Evolutionary conservation across 1,140 invertebrate genomes (phyloP), one percentile per base, ranked within the genome.

Genomic region (Bathynomus jamesi): DNA sequence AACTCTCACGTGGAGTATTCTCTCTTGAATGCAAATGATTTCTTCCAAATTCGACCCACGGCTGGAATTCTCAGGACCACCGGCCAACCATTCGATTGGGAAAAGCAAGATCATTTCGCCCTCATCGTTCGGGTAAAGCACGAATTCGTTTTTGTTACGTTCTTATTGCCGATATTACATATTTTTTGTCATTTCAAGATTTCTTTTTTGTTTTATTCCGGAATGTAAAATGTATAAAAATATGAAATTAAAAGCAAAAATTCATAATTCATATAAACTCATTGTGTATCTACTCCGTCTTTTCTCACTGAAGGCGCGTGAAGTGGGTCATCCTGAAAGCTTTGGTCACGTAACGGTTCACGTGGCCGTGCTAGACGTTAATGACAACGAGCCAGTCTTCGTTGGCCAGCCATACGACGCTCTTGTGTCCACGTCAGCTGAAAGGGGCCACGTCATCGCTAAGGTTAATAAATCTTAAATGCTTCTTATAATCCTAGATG

Each of bases 351-450:
- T 90, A 30, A 86, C 90, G 69, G 89, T 95, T 0, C 89, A 91
- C 79, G 87, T 96, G 10, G 88, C 88, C 0, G 87, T 95, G 67
- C 80, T 89, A 32, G 93, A 95, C 83, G 87, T 93, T 30, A 96
- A 96, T 81, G 93, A 96, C 82, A 94, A 94, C 82, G 90, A 90
- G 77, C 93, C 93, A 0, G 88, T 91, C 30, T 95, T 94, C 82
- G 89, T 93, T 24, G 91, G 91, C 83, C 84, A 91, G 73, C 93
- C 93, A 11, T 95, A 95, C 81, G 8, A 53, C 28, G 67, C 64
- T n/a, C 24, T 65, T 17, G 72, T 73, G 3, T 63, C 69, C 0
- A 53, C 63, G 2, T 24, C 60, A 31, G 60, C 69, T 27, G 28
- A 29, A 17, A 62, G 32, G n/a, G 69, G 69, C 4, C 69, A 70